These are phyloP conservation scores for Tinamus major DNA, from an alignment of 2,797 vertebrate species.

Conservation along the genomic window DNA sequence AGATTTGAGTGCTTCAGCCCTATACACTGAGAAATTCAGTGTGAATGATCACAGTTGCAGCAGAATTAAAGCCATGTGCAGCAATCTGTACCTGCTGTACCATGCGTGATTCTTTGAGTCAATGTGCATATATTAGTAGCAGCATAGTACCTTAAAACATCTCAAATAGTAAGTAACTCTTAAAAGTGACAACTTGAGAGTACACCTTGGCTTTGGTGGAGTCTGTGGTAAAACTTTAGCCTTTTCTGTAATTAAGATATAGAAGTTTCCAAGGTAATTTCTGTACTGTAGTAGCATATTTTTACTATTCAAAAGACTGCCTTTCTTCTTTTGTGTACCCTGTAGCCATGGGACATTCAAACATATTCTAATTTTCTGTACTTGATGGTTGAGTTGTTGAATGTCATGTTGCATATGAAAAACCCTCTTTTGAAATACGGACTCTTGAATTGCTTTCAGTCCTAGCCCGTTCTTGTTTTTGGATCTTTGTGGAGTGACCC, in stretches of 20 bases:
- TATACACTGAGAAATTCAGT: background rate
- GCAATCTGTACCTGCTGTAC: rapidly evolving
- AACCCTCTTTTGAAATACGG: background rate
- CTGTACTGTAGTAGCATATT: background rate
- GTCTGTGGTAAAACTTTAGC: background rate
- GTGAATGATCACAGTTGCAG: background rate
- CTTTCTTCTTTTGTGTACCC: background rate
- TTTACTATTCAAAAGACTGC: background rate
- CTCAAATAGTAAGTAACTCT: background rate
- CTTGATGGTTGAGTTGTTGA: background rate
- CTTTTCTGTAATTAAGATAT: background rate
- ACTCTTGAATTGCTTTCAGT: background rate
- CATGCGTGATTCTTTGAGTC: rapidly evolving
- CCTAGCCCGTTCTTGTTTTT: background rate
- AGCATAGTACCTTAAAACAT: background rate
- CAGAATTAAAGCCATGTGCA: rapidly evolving
- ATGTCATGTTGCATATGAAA: background rate
- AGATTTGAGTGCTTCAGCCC: conserved; percentile 1
- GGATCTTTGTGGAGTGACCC: background rate
- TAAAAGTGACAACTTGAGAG: background rate
- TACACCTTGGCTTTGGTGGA: background rate
- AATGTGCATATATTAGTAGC: rapidly evolving
- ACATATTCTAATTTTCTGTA: background rate
- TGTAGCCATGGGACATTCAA: background rate
- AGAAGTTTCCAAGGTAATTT: background rate